Conservation (phyloP, 92 coral and sea anemone genomes). For the Heteractis magnifica region DNA sequence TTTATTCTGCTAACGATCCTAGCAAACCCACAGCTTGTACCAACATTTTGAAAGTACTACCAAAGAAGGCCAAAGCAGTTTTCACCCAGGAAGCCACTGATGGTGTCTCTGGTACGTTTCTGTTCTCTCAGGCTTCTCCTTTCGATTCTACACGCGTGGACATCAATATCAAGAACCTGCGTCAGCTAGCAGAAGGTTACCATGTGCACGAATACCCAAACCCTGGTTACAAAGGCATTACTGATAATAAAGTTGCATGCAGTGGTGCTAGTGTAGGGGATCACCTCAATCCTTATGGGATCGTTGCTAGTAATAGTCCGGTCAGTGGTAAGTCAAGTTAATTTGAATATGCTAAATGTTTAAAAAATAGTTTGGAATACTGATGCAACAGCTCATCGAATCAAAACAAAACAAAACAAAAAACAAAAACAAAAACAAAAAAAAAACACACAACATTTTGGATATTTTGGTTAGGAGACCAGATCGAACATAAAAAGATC, state of each 20-base stretch:
- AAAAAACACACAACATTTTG: no score
- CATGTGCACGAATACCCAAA: slow-evolving; percentile 90
- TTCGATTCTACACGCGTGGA: slow-evolving; percentile 77
- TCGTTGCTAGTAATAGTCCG: slow-evolving; percentile 60
- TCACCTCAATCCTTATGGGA: slow-evolving; percentile 88
- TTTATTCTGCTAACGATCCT: slow-evolving; percentile 47
- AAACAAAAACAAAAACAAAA: not conserved
- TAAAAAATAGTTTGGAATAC: no score
- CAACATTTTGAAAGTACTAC: slow-evolving; percentile 51
- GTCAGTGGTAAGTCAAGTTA: slow-evolving; percentile 53
- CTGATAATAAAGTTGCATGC: slow-evolving; percentile 57
- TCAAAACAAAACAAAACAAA: no score
- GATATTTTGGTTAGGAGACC: no score
- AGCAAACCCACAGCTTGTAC: slow-evolving; percentile 70
- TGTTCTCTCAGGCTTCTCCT: slow-evolving; percentile 73
- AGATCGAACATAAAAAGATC: no score
- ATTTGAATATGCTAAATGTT: no score
- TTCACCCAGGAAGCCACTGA: slow-evolving; percentile 61
- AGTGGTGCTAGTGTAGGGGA: slow-evolving; percentile 59
- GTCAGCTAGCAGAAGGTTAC: slow-evolving; percentile 60
- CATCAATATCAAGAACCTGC: slow-evolving; percentile 55
- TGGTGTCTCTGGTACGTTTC: slow-evolving; percentile 71
- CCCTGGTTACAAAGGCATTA: slow-evolving; percentile 55
- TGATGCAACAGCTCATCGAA: no score
- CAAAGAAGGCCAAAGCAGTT: slow-evolving; percentile 59